Evolutionary conservation across 2,888 invertebrate genomes (phyloP).

Genomic region (Agrochola lota): DNA sequence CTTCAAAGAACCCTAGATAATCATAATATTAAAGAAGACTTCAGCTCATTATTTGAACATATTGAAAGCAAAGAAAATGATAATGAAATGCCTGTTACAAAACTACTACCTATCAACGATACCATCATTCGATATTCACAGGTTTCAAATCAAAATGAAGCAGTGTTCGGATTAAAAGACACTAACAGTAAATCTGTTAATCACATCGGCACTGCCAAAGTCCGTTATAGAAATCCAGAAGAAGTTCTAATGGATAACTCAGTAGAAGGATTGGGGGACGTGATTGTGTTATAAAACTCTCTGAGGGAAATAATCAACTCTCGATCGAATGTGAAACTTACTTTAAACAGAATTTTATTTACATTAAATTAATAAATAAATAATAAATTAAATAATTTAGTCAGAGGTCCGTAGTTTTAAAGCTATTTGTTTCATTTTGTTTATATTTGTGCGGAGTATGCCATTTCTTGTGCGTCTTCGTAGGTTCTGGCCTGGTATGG

Average conservation of each 20-base stretch:
- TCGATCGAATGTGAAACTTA: conserved; percentile 82
- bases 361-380: conserved; percentile 85
- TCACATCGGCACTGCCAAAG: neutral
- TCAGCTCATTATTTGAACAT: conserved; percentile 55
- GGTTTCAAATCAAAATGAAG: conserved; percentile 4
- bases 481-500: conserved; percentile 91
- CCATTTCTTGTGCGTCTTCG: conserved; percentile 90
- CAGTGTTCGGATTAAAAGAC: neutral
- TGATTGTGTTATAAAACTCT: conserved; percentile 53
- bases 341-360: conserved; percentile 84
- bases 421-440: conserved; percentile 70
- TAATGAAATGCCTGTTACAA: conserved; percentile 49
- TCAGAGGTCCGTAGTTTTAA: conserved; percentile 85
- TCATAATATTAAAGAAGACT: conserved; percentile 28
- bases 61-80: conserved; percentile 61
- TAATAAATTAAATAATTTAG: conserved; percentile 87
- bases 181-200: neutral
- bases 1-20: neutral
- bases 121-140: conserved; percentile 17
- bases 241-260: conserved; percentile 21
- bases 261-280: conserved; percentile 23
- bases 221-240: conserved; percentile 43
- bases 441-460: conserved; percentile 90
- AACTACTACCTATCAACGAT: conserved; percentile 53
- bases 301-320: conserved; percentile 68